These are phyloP conservation scores for Patella vulgata DNA, from an alignment of 1,140 invertebrate genomes.

Conservation along the genomic window DNA sequence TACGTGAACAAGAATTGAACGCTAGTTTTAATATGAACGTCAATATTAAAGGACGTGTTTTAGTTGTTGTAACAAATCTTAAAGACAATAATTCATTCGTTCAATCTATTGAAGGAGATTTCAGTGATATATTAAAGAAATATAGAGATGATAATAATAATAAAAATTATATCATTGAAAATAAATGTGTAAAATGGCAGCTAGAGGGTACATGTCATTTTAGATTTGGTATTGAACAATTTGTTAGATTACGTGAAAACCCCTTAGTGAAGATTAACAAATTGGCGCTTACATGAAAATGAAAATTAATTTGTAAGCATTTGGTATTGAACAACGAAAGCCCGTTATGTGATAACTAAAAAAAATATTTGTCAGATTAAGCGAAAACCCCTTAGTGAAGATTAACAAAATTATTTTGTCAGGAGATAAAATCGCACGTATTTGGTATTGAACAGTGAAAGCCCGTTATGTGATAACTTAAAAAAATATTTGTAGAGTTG, in stretches of 20 bases:
- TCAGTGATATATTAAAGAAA: conserved; percentile 56
- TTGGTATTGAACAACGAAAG: too few species aligned
- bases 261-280: conserved; percentile 14
- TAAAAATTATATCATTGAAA: conserved; percentile 46
- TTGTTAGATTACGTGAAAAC: conserved; percentile 54
- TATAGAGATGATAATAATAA: conserved; percentile 41
- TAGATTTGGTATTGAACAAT: conserved; percentile 64
- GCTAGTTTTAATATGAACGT: conserved; percentile 65
- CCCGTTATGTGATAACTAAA: too few species aligned
- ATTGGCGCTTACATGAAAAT: too few species aligned
- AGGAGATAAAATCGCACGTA: too few species aligned
- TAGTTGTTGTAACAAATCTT: conserved; percentile 62
- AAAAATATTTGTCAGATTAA: conserved; percentile 56
- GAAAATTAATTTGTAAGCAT: too few species aligned
- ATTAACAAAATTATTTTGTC: too few species aligned
- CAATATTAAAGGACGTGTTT: conserved; percentile 60
- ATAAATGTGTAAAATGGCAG: conserved; percentile 48
- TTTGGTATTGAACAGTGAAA: too few species aligned
- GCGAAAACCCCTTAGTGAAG: conserved; percentile 41
- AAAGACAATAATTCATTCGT: conserved; percentile 66
- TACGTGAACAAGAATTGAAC: conserved; percentile 67
- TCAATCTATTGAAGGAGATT: conserved; percentile 60
- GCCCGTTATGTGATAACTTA: too few species aligned
- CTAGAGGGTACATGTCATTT: conserved; percentile 60
- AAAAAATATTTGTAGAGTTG: too few species aligned